Evolutionary conservation across 2,113 vertebrate genomes (phyloP).

Genomic region (Sylvietta virens): DNA sequence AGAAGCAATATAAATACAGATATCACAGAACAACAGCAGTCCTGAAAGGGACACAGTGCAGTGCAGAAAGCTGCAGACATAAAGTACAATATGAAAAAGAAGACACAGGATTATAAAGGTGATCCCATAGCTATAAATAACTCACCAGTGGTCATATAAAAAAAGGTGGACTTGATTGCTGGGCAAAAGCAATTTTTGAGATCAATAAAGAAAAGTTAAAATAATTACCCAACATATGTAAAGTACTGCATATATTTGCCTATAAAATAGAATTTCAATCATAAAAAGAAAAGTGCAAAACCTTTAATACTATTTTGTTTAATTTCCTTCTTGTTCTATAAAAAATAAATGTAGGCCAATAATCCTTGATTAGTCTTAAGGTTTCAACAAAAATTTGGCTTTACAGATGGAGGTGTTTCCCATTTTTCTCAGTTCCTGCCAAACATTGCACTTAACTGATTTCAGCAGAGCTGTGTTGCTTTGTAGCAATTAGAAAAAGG

Average conservation of each 20-base stretch:
- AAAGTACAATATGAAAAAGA: background rate
- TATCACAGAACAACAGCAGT: background rate
- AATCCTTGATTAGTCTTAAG: background rate
- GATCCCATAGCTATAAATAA: background rate
- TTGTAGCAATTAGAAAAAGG: background rate
- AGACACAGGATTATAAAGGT: background rate
- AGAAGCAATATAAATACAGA: background rate
- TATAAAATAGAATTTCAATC: background rate
- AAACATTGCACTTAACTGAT: background rate
- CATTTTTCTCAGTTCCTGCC: background rate
- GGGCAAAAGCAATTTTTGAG: background rate
- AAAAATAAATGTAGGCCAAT: background rate
- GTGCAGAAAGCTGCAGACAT: background rate
- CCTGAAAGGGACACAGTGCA: background rate
- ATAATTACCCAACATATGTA: background rate
- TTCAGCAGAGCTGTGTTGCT: background rate
- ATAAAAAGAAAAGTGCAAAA: background rate
- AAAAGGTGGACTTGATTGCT: background rate
- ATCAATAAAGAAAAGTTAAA: background rate
- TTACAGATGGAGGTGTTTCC: background rate
- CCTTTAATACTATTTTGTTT: background rate
- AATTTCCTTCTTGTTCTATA: background rate
- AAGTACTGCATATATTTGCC: background rate
- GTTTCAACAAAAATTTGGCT: background rate
- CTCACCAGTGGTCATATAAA: background rate